phyloP scores from a whole-genome alignment of 2,888 invertebrate species.

The Oasisia sp. region DNA sequence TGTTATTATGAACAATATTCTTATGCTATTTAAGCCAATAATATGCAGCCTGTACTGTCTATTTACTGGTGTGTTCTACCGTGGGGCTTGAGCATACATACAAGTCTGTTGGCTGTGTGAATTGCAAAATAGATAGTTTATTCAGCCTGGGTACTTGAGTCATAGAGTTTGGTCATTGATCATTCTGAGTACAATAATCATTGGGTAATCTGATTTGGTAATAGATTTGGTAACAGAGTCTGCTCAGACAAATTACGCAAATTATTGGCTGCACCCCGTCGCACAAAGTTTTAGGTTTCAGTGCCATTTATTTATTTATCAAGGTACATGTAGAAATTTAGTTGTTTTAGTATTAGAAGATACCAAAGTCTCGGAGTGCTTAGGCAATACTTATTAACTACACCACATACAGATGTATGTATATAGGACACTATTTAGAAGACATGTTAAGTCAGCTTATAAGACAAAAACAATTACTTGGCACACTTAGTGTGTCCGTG shows the following conservation, averaged over 20 bases:
- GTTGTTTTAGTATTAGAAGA: too few relatives aligned
- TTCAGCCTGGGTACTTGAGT: too few relatives aligned
- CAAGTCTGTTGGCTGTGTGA: too few relatives aligned
- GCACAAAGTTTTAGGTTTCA: background rate
- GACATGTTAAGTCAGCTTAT: background rate
- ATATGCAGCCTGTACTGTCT: too few relatives aligned
- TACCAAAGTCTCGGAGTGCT: too few relatives aligned
- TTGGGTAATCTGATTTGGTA: conserved; percentile 8
- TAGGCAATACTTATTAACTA: too few relatives aligned
- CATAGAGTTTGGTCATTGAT: background rate
- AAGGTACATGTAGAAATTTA: too few relatives aligned
- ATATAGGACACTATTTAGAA: background rate
- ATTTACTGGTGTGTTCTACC: too few relatives aligned
- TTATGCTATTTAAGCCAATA: too few relatives aligned
- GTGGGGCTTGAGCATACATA: too few relatives aligned
- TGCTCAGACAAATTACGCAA: background rate
- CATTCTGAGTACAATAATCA: background rate
- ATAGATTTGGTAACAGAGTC: background rate
- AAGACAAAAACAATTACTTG: background rate
- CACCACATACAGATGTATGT: background rate
- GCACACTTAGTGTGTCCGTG: background rate
- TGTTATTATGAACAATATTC: too few relatives aligned
- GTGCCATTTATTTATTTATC: background rate
- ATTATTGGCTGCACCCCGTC: background rate
- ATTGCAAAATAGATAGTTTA: too few relatives aligned